Evolutionary conservation across 2,888 invertebrate genomes (phyloP).

Genomic region (Tricholauxania praeusta): DNA sequence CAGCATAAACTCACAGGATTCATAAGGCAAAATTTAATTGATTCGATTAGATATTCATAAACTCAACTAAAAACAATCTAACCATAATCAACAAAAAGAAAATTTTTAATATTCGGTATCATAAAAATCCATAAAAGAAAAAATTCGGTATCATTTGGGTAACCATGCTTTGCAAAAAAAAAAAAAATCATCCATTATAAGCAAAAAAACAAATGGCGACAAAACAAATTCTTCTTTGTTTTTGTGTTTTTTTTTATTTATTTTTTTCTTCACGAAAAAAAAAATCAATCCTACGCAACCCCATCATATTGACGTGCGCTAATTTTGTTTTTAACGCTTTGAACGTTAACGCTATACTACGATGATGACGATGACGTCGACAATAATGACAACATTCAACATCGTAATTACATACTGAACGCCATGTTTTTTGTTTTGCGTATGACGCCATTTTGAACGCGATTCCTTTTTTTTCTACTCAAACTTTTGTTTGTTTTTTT

Average conservation of each 20-base stretch:
- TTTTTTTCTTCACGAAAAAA: slow-evolving; percentile 26
- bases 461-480: neutral
- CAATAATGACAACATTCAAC: slow-evolving; percentile 17
- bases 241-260: slow-evolving; percentile 35
- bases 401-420: slow-evolving; percentile 20
- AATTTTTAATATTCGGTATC: neutral
- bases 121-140: slow-evolving; percentile 11
- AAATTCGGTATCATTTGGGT: slow-evolving; percentile 23
- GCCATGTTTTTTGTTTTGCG: slow-evolving; percentile 1
- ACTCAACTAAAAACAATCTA: too few species aligned
- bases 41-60: too few species aligned
- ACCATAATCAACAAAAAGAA: slow-evolving; percentile 2
- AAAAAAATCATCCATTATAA: too few species aligned
- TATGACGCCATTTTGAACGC: slow-evolving; percentile 27
- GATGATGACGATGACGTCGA: neutral
- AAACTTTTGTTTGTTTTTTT: slow-evolving; percentile 14
- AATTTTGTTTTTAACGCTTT: slow-evolving; percentile 57
- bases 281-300: slow-evolving; percentile 45
- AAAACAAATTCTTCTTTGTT: slow-evolving; percentile 32
- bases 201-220: slow-evolving; percentile 21
- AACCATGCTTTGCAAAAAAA: slow-evolving; percentile 12
- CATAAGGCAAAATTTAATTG: neutral
- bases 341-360: slow-evolving; percentile 13
- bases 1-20: slow-evolving; percentile 11
- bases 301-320: slow-evolving; percentile 55